Base-by-base conservation (phyloP, 2,888 invertebrate species). In the Baccha elongata region DNA sequence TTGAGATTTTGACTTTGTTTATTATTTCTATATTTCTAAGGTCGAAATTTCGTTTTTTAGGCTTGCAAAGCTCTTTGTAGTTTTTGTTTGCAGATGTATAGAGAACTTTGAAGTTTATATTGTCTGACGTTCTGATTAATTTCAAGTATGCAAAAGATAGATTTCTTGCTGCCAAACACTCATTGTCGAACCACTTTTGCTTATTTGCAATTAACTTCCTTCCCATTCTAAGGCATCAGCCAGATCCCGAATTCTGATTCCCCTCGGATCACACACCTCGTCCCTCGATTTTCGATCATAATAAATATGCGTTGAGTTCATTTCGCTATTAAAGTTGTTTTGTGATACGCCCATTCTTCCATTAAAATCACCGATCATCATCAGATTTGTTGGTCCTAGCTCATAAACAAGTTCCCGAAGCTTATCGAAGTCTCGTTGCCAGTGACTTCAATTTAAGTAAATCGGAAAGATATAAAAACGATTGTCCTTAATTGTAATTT, bases 401-500 rank as follows among this genome's bases (percentile, higher is more conserved):
- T 42, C 42, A 67, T 48, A 40, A 73, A 58, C 40, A 55, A 32
- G 35, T 35, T 13, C 35, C n/a, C 35, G n/a, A 3, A 42, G 42
- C 8, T 42, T 42, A 17, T 42, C 42, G 42, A n/a, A 17, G 42
- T 42, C 17, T 17, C 13, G 42, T 17, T 42, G 42, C 17, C 42
- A 42, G 15, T 17, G 3, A 42, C 17, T 42, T 8, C 42, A 42
- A 1, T 42, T 42, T 3, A 42, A 42, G 15, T 35, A 35, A 35
- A 35, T 35, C 35, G 13, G n/a, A n/a, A 35, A 2, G 11, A 35
- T 35, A n/a, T n/a, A 35, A 35, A n/a, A 35, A 35, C n/a, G 35
- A 2, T 3, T n/a, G 35, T 35, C 35, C n/a, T n/a, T 2, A 35
- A n/a, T 35, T 35, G 35, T 10, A n/a, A 13, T n/a, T 35, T 35